Base-by-base conservation (phyloP, 2,888 invertebrate species). In the Synanthedon vespiformis region DNA sequence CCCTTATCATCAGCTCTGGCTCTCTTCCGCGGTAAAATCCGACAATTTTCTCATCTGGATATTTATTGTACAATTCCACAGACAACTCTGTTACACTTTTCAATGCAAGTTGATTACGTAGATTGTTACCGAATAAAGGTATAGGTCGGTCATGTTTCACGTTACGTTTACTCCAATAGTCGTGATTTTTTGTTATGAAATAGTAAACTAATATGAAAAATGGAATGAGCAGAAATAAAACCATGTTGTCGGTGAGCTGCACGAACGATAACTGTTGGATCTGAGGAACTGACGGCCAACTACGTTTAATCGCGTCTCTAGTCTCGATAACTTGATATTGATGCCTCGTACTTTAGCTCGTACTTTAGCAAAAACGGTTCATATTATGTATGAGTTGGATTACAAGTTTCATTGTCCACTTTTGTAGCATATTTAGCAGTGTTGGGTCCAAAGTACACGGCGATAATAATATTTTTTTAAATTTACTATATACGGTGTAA, bases 11-110 rank as follows among this genome's bases (percentile, higher is more conserved):
- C 11, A 83, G 61, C 47, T 72, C 74, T 2, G 83, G 80, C 0
- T 65, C 70, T 0, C 61, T 57, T 10, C 77, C 79, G 55, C 69
- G 65, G 55, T 67, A 82, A 52, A 72, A 69, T 2, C 83, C 83
- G 3, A 82, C 70, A 0, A 77, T 72, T 68, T 73, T 79, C 51
- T 82, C 83, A 2, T 70, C 55, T 1, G 74, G 70, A 51, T 73
- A 79, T 53, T 74, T 74, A 1, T 67, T 65, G 57, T 82, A 81
- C 3, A 77, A n/a, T 12, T 77, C 70, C 1, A 54, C 59, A 8
- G 67, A 50, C 8, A 74, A 34, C 60, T 70, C 64, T 34, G 58
- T 61, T 1, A 72, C 64, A 50, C 74, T 80, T 58, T 63, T 67
- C 2, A 60, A 50, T 6, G 63, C 73, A n/a, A 67, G 58, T 0